Base-by-base conservation (phyloP, 2,888 invertebrate genomes). In the Catocala fraxini region DNA sequence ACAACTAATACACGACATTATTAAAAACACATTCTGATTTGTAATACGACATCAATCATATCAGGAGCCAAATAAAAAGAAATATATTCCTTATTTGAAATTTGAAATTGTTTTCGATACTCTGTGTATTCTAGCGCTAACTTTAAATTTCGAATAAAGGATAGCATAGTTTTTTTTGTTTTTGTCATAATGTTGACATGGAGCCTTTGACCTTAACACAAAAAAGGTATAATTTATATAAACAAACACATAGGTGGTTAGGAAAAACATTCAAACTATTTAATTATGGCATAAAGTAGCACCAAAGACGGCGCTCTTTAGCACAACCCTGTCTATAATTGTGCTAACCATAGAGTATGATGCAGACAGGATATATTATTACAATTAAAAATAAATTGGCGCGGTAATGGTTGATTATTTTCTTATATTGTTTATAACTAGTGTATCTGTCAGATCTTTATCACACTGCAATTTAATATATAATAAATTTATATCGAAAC, bases 261-360 rank as follows among this genome's bases (percentile, higher is more conserved):
- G 69, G 76, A 76, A 81, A 79, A 71, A 65, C 68, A 57, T 58
- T 77, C 64, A 70, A 79, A 78, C 73, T 73, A 68, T 71, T 75
- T 82, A 79, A 80, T 80, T 78, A 80, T 75, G 71, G 68, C 67
- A 81, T 76, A 75, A 80, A 82, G 81, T 79, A 79, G 77, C 63
- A 75, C 69, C 77, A 83, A 85, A 83, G 84, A 77, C 56, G 77
- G 83, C 83, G 84, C 80, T 72, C 72, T 68, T 72, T 75, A 75
- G 73, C 71, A 74, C 66, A 81, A 82, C 80, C 82, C 72, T 82
- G 81, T 75, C 80, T 81, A 82, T 82, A 85, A 85, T 82, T 80
- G 80, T 75, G 51, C 41, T 61, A 52, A 46, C 76, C 79, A 70
- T 61, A 70, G 70, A 73, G 57, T 71, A 75, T 65, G 58, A 61